phyloP scores from a whole-genome alignment of 1,140 invertebrate species.

The Aphelenchoides besseyi region DNA sequence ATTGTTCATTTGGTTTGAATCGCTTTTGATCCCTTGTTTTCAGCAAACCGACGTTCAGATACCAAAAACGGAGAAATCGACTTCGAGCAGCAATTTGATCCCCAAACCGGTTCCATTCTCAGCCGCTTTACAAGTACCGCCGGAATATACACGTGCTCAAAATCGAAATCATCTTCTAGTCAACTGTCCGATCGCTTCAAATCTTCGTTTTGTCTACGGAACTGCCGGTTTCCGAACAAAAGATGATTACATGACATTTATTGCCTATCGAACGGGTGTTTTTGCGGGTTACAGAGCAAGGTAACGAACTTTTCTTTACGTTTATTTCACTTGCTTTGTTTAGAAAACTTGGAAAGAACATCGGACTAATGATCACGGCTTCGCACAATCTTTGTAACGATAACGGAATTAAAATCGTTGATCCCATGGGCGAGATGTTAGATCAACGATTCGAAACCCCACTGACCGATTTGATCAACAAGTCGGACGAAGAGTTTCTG shows the following conservation, averaged over 20 bases:
- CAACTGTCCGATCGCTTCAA: background rate
- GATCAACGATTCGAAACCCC: conserved; percentile 40
- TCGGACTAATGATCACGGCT: conserved; percentile 95
- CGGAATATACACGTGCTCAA: background rate
- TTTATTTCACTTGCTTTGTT: conserved; percentile 6
- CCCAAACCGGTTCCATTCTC: no score
- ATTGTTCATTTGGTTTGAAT: no score
- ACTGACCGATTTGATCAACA: conserved; percentile 33
- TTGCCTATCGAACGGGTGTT: conserved; percentile 28
- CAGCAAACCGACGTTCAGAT: no score
- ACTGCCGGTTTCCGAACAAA: conserved; percentile 28
- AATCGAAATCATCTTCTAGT: background rate
- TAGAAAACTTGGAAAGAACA: conserved; percentile 35
- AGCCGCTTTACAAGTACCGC: conserved; percentile 4
- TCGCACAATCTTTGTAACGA: conserved; percentile 94
- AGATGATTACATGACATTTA: conserved; percentile 28
- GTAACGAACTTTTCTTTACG: conserved; percentile 22
- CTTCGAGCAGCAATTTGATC: no score
- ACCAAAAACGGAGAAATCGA: no score
- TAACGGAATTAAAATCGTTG: conserved; percentile 94
- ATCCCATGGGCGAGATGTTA: conserved; percentile 88
- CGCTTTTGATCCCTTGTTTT: no score
- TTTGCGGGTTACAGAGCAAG: conserved; percentile 16
- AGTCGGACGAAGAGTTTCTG: background rate
- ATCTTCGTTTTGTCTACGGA: conserved; percentile 27